Evolutionary conservation across 2,797 vertebrate genomes (phyloP), one percentile per base, ranked within the genome.

Genomic region (Danio kyathit): DNA sequence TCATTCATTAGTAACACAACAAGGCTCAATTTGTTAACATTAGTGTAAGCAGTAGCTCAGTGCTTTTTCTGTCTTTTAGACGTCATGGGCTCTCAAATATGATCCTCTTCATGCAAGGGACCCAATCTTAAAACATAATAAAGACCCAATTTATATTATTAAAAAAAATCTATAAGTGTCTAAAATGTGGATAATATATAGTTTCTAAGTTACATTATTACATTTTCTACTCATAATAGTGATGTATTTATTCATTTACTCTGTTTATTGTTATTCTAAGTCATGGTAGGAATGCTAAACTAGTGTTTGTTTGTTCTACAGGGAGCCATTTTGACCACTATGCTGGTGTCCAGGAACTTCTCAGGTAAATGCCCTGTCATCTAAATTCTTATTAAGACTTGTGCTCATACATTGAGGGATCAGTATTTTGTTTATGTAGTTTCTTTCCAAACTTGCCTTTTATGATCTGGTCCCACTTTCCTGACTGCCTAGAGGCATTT

Each of bases 281-380:
- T 44, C 17, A 48, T 13, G 51, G 57, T 40, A 17, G 3, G 41
- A 10, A 40, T 44, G 19, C 43, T 77, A 48, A 74, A 64, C 12
- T 64, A 19, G 6, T 5, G 0, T 41, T 66, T 74, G 11, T 80
- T 12, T 66, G 16, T 66, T 17, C 29, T 76, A 7, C 86, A 99
- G 98, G 98, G 98, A 76, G 98, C 98, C 75, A 99, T 99, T 91
- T 95, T 99, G 85, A 99, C 98, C 0, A 99, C 98, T 0, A 99
- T 99, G 98, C 94, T 99, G 80, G 98, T 98, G 67, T 97, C 98
- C 91, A 96, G 98, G 87, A 99, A 99, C 91, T 99, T 99, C 88
- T 99, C 98, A 94, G 97, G 97, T 98, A 93, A 92, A 95, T 81
- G 59, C 63, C 4, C 49, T 64, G 76, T 84, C 48, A 54, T 56